A percentile compares a stretch with the other conserved stretches of the same genome.
phyloP scores from a whole-genome alignment of 2,797 vertebrate species.

The Falco naumanni region DNA sequence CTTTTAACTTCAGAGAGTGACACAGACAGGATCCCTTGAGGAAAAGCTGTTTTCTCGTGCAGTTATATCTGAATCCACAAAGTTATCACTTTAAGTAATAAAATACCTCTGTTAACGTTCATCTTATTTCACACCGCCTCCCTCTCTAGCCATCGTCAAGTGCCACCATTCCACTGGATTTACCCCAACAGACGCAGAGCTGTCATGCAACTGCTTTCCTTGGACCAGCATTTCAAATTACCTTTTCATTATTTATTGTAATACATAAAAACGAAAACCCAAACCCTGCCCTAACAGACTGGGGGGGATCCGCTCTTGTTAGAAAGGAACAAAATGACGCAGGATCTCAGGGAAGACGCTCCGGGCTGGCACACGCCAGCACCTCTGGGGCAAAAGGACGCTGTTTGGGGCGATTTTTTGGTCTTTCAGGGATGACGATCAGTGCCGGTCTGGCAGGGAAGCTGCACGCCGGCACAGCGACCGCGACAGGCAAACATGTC shows the following conservation, averaged over 20 bases:
- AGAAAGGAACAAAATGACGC: fast-evolving
- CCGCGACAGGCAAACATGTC: not conserved
- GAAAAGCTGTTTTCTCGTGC: not conserved
- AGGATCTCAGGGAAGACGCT: not conserved
- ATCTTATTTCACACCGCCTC: not conserved
- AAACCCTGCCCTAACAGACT: not conserved
- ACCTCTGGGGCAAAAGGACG: fast-evolving
- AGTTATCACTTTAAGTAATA: not conserved
- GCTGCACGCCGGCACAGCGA: not conserved
- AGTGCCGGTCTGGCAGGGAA: not conserved
- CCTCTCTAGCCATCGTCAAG: not conserved
- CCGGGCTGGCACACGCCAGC: too few relatives aligned
- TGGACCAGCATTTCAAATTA: not conserved
- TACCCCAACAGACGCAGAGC: not conserved
- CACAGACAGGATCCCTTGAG: not conserved
- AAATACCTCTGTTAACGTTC: not conserved
- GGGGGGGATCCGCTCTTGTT: fast-evolving
- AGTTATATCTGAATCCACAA: not conserved
- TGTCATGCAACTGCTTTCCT: not conserved
- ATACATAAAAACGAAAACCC: not conserved
- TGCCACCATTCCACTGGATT: not conserved
- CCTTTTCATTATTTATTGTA: not conserved
- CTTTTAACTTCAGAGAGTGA: not conserved
- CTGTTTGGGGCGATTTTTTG: too few relatives aligned
- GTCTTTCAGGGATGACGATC: not conserved